These are phyloP conservation scores for Gastracanthus pulcherrimus DNA, from an alignment of 2,888 invertebrate genomes.

Conservation along the genomic window DNA sequence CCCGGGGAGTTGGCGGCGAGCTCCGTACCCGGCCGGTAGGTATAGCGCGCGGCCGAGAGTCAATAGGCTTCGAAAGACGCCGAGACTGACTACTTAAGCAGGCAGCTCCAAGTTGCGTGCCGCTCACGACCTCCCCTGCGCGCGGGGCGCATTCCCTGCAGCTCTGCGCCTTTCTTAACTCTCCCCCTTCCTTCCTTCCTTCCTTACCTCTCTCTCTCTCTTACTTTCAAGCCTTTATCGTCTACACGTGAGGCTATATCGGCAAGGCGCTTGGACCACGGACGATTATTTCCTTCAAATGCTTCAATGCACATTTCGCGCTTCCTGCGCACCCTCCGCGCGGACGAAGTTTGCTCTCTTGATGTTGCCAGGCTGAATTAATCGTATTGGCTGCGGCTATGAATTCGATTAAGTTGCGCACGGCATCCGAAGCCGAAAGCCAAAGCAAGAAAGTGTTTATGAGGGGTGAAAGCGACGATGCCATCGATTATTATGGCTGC, in stretches of 20 bases:
- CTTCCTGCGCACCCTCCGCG: too few relatives aligned
- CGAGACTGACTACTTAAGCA: conserved; percentile 3
- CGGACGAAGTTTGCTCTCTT: conserved; percentile 10
- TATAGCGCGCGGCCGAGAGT: neutral
- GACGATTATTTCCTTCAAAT: conserved; percentile 18
- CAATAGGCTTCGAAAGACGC: conserved; percentile 27
- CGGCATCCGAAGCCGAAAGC: neutral
- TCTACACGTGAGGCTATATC: conserved; percentile 1
- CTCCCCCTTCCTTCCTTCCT: neutral
- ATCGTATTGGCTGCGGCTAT: conserved; percentile 25
- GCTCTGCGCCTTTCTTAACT: neutral
- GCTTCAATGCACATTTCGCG: conserved; percentile 8
- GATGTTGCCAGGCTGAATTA: conserved; percentile 34
- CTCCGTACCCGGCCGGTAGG: neutral
- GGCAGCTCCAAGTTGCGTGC: conserved; percentile 20
- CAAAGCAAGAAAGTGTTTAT: conserved; percentile 28
- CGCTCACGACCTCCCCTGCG: too few relatives aligned
- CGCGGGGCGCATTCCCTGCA: neutral
- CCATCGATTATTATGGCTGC: conserved; percentile 25
- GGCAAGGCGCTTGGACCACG: neutral
- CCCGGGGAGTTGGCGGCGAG: neutral
- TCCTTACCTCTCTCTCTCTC: neutral
- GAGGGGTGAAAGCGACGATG: conserved; percentile 18
- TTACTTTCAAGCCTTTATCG: neutral
- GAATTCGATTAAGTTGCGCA: conserved; percentile 36